These are phyloP conservation scores for Zootermopsis nevadensis DNA, from an alignment of 2,888 invertebrate genomes.

Conservation along the genomic window DNA sequence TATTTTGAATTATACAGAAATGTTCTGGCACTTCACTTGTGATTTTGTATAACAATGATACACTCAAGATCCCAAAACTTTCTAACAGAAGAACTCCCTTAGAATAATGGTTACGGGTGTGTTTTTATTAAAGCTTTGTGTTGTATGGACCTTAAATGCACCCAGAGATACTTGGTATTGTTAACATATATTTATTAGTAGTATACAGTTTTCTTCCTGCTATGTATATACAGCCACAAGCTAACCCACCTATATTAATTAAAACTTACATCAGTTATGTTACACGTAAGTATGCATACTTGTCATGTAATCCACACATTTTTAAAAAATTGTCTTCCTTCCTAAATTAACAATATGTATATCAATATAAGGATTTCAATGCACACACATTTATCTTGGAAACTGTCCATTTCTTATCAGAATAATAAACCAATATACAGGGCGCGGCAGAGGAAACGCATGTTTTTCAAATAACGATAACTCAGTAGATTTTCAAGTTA, in stretches of 20 bases:
- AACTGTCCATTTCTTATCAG: background rate
- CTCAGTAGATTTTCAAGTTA: too few relatives aligned
- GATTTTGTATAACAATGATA: background rate
- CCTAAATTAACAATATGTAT: background rate
- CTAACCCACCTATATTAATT: conserved; percentile 36
- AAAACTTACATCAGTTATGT: conserved; percentile 11
- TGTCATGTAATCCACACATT: conserved; percentile 6
- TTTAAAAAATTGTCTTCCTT: background rate
- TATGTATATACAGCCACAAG: conserved; percentile 37
- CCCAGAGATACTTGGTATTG: conserved; percentile 34
- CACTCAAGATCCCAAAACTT: background rate
- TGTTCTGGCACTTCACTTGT: background rate
- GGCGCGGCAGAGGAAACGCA: too few relatives aligned
- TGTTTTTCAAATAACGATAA: too few relatives aligned
- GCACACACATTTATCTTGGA: background rate
- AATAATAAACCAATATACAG: background rate
- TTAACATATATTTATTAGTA: conserved; percentile 38
- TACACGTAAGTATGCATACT: background rate
- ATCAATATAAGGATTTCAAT: background rate
- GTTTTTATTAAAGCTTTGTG: conserved; percentile 34
- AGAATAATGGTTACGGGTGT: conserved; percentile 35
- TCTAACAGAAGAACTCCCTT: background rate
- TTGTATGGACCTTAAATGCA: conserved; percentile 40
- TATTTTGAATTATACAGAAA: background rate
- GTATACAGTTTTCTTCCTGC: conserved; percentile 36